phyloP scores from a whole-genome alignment of 2,113 vertebrate genomes.

The Phoxinus phoxinus region DNA sequence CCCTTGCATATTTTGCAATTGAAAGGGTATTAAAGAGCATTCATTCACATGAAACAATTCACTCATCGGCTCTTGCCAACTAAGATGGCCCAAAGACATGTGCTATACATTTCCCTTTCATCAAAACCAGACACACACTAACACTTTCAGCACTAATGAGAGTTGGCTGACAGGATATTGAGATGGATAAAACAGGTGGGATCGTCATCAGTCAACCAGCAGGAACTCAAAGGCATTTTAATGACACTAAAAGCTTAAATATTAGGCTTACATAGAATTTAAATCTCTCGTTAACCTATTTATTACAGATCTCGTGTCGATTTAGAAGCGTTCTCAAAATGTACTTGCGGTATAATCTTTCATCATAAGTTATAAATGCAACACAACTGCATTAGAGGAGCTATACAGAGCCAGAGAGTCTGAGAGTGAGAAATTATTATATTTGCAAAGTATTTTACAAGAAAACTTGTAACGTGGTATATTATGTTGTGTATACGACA shows the following conservation, averaged over 20 bases:
- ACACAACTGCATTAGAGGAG: neutral
- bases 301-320: neutral
- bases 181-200: slow-evolving; percentile 48
- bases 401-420: neutral
- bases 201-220: slow-evolving; percentile 39
- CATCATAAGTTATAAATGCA: slow-evolving; percentile 4
- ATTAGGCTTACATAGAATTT: neutral
- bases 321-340: neutral
- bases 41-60: slow-evolving; percentile 68
- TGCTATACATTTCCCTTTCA: slow-evolving; percentile 64
- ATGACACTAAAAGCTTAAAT: slow-evolving; percentile 35
- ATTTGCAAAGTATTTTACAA: neutral
- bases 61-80: slow-evolving; percentile 71
- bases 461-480: neutral
- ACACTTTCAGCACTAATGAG: slow-evolving; percentile 40
- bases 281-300: neutral
- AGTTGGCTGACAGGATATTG: slow-evolving; percentile 43
- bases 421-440: neutral
- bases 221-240: slow-evolving; percentile 39
- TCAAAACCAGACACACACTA: slow-evolving; percentile 48
- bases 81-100: slow-evolving; percentile 60
- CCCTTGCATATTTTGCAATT: slow-evolving; percentile 47
- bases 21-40: slow-evolving; percentile 56
- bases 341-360: neutral
- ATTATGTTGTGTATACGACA: too few species aligned